Evolutionary conservation across 2,113 vertebrate genomes (phyloP), one percentile per base, ranked within the genome.

Genomic region (Acrocephalus kingi): DNA sequence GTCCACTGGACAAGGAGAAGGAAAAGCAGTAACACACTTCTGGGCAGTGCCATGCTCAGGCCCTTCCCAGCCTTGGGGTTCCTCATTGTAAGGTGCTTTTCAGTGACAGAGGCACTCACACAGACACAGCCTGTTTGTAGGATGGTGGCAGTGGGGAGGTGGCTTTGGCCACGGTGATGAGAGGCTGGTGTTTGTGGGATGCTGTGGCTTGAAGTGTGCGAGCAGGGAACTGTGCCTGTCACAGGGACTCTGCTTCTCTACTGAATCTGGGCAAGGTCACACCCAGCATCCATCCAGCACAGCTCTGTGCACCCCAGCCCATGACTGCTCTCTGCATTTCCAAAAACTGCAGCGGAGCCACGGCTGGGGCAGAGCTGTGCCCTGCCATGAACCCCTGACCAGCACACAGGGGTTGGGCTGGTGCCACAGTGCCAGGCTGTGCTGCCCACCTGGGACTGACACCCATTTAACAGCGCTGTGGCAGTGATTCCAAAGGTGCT

Each of bases 341-440:
- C 6, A 8, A 51, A 61, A 67, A 15, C 30, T 75, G 79, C n/a
- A 12, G 24, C 15, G 48, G 23, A 75, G 28, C 56, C 43, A 24
- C 45, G 18, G 10, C 51, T 52, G 35, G 19, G 37, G 56, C 71
- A 69, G 25, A 88, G 45, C 72, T 0, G 0, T 12, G 31, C 28
- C 48, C 25, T 23, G 24, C 37, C 35, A 7, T 4, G 31, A 45
- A 48, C 59, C 2, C 2, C 39, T 6, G 27, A 31, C 16, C 28
- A 49, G 74, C 24, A 27, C 0, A 0, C 0, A 82, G 31, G 37
- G 37, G 13, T 7, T 10, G 11, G 56, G 35, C 30, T 28, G n/a
- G 35, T 35, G 41, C 31, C 55, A 31, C 8, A 6, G 27, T 23
- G 31, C 67, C 0, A 1, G 33, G 66, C 10, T 28, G 11, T 64